phyloP scores from a whole-genome alignment of 2,113 vertebrate genomes.

The Egretta garzetta region DNA sequence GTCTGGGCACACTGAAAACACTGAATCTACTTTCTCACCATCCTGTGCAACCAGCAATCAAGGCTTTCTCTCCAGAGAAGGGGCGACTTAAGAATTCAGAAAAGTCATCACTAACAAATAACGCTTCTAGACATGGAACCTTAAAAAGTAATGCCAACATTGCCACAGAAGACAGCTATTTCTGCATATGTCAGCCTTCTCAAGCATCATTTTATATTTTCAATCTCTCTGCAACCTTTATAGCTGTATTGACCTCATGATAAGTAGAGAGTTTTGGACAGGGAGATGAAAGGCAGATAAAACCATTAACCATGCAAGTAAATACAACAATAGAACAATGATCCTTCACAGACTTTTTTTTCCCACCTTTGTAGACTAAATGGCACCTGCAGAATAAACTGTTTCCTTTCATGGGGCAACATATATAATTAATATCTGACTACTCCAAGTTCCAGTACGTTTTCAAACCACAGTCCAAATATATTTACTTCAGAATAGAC shows the following conservation, averaged over 20 bases:
- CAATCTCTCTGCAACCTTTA: neutral
- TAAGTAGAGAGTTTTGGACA: neutral
- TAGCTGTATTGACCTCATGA: neutral
- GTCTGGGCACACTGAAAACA: neutral
- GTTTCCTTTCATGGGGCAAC: neutral
- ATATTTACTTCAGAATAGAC: neutral
- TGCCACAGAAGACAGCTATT: neutral
- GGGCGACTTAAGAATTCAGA: neutral
- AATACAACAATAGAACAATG: neutral
- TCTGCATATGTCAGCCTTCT: neutral
- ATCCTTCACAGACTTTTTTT: neutral
- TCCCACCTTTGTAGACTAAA: neutral
- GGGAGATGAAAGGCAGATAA: neutral
- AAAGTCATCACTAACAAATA: neutral
- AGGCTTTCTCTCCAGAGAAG: neutral
- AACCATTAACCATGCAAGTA: neutral
- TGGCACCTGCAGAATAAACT: neutral
- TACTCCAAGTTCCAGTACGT: neutral
- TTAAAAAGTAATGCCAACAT: neutral
- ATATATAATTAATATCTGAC: neutral
- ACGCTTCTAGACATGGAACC: neutral
- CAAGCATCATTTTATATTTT: neutral
- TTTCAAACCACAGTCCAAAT: neutral
- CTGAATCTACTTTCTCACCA: neutral
- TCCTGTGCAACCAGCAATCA: neutral